Evolutionary conservation across 2,888 invertebrate genomes (phyloP).

Genomic region (Philaethria dido): DNA sequence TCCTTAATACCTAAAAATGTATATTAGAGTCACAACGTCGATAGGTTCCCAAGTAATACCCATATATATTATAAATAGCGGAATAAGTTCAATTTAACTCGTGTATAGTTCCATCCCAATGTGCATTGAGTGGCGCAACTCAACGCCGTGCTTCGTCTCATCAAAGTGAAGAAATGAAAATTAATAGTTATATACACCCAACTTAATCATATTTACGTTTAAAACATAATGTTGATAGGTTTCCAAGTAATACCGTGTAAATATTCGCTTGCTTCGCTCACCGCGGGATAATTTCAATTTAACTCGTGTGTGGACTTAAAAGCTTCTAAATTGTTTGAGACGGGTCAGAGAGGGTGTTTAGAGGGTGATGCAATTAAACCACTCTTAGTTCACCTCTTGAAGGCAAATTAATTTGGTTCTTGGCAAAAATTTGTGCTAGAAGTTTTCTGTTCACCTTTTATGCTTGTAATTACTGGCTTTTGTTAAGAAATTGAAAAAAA

Average conservation of each 20-base stretch:
- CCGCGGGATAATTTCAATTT: conserved; percentile 53
- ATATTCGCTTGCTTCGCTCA: conserved; percentile 18
- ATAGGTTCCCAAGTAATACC: too few relatives aligned
- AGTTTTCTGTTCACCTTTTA: neutral
- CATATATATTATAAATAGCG: too few relatives aligned
- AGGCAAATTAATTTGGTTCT: conserved; percentile 48
- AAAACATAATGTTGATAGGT: conserved; percentile 11
- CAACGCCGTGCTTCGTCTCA: too few relatives aligned
- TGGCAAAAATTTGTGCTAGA: neutral
- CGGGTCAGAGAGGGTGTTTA: conserved; percentile 47
- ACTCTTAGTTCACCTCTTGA: conserved; percentile 46
- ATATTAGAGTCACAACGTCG: too few relatives aligned
- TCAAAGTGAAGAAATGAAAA: too few relatives aligned
- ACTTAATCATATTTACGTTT: neutral
- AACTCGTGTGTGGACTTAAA: conserved; percentile 63
- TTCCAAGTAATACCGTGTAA: conserved; percentile 22
- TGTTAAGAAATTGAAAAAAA: too few relatives aligned
- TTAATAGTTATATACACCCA: too few relatives aligned
- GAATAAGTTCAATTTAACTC: too few relatives aligned
- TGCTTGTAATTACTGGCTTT: neutral
- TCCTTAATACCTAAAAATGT: too few relatives aligned
- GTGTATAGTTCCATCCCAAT: too few relatives aligned
- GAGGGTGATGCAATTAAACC: conserved; percentile 54
- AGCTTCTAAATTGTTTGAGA: conserved; percentile 60
- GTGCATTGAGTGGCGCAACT: too few relatives aligned